Evolutionary conservation across 2,113 vertebrate genomes (phyloP), one percentile per base, ranked within the genome.

Genomic region (Mobula hypostoma): DNA sequence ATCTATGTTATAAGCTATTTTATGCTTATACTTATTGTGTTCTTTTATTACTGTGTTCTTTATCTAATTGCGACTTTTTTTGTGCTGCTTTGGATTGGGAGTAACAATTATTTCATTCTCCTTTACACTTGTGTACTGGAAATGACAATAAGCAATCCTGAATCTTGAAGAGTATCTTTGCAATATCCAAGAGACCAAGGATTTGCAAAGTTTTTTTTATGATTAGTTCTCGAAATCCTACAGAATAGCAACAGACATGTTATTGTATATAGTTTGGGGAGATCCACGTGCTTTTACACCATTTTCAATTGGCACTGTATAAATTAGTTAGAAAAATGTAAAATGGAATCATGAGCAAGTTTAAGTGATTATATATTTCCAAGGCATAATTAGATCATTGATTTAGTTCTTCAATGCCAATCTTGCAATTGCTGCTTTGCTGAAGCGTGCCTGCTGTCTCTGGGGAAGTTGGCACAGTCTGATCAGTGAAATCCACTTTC

Each of bases 321-420:
- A 85, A 58, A 58, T 85, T 29, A 29, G 21, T 58, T 58, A 61
- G 82, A 85, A 85, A 85, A 9, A 48, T 8, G 14, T 61, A 11
- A 87, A 70, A 32, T 90, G 87, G 87, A 32, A 90, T 90, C 87
- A 68, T 91, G 66, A 19, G 7, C 17, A 24, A 91, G 66, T 91
- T 12, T 91, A 36, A 91, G 68, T 91, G 88, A 61, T 29, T 29
- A 36, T 36, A 36, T 36, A 70, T 91, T 32, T 70, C 63, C 15
- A 21, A 91, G 19, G 27, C 63, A 32, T 32, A 91, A 91, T 27
- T 14, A 70, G 63, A 36, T 70, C n/a, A 21, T 68, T 66, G 61
- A 17, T 90, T 88, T n/a, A 90, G 63, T 90, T 66, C 61, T 70
- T 91, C 36, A 91, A n/a, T 66, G 87, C 27, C 29, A 14, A 14